Conservation (phyloP, 2,113 vertebrate genomes). For the Camelus dromedarius region DNA sequence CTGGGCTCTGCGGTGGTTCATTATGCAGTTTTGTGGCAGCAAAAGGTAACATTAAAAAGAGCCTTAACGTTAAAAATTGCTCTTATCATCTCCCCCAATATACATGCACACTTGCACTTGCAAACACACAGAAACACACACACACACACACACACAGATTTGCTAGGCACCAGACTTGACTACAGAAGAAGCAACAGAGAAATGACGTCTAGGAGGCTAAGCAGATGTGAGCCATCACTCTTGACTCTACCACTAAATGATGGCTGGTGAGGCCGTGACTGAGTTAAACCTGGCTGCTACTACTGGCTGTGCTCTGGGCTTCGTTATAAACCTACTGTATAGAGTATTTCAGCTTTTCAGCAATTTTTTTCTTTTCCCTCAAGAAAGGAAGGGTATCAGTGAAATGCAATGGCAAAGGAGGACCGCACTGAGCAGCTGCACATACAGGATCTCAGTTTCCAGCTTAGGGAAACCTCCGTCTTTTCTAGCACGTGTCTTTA, state of each 20-base stretch:
- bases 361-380: not conserved
- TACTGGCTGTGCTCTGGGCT: not conserved
- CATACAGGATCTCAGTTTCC: not conserved
- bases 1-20: not conserved
- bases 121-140: not conserved
- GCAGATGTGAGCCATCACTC: accelerated
- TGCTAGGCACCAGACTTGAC: not conserved
- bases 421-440: no score
- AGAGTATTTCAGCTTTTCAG: not conserved
- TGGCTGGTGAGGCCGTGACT: no score
- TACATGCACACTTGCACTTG: accelerated
- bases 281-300: not conserved
- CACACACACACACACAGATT: no score
- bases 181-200: not conserved
- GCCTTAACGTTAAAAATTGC: not conserved
- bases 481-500: not conserved
- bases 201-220: accelerated
- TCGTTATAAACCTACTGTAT: not conserved
- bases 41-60: not conserved
- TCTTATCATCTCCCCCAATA: not conserved
- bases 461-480: not conserved
- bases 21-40: not conserved
- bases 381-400: not conserved
- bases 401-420: not conserved
- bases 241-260: not conserved